Evolutionary conservation across 2,797 vertebrate species (phyloP).

Genomic region (Cephalopachus bancanus): DNA sequence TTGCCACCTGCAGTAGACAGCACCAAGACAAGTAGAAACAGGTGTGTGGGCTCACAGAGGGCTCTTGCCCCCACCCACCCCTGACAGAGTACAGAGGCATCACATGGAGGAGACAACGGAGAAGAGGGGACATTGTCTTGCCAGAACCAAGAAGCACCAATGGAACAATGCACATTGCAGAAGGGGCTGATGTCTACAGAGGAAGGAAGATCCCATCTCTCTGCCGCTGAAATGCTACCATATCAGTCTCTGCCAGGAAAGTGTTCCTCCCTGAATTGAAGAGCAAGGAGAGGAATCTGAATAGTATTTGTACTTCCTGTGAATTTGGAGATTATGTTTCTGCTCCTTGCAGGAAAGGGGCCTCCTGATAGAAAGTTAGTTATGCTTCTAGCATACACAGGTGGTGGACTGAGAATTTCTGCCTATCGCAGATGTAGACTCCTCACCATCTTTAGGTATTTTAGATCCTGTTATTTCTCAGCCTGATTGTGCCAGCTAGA

Average conservation of each 20-base stretch:
- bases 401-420: not conserved
- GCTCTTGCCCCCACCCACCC: rapidly evolving
- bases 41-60: not conserved
- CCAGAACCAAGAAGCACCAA: not conserved
- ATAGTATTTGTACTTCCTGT: not conserved
- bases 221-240: rapidly evolving
- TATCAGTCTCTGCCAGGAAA: not conserved
- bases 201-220: not conserved
- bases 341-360: not conserved
- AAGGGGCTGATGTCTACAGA: not conserved
- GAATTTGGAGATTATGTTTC: not conserved
- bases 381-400: not conserved
- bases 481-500: not conserved
- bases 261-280: not conserved
- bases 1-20: too few species aligned
- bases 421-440: rapidly evolving
- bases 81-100: not conserved
- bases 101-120: not conserved
- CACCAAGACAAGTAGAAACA: not conserved
- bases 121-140: rapidly evolving
- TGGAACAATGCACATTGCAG: rapidly evolving
- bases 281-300: not conserved
- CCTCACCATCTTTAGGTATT: rapidly evolving
- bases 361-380: not conserved
- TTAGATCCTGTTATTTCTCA: not conserved